A percentile compares a stretch with the other conserved stretches of the same genome.
phyloP scores from a whole-genome alignment of 2,113 vertebrate species.

The Dolichotis patagonum region DNA sequence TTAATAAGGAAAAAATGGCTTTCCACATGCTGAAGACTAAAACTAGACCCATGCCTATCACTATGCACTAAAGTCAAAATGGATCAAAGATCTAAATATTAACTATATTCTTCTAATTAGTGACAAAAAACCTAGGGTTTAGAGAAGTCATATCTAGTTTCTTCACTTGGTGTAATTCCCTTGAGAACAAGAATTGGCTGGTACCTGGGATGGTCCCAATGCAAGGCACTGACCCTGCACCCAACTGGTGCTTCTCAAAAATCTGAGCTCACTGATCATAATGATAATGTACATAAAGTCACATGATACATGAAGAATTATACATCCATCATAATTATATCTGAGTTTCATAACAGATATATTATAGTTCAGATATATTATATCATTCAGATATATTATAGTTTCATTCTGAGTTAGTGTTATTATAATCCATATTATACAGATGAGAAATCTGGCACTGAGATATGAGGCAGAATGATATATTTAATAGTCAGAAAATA shows the following conservation, averaged over 20 bases:
- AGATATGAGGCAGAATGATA: neutral
- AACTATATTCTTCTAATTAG: neutral
- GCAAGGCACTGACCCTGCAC: neutral
- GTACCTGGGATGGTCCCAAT: neutral
- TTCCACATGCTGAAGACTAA: too few relatives aligned
- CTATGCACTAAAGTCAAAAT: too few relatives aligned
- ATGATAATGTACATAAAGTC: neutral
- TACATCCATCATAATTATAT: neutral
- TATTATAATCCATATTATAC: neutral
- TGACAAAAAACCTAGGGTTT: neutral
- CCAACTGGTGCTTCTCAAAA: neutral
- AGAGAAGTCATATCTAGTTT: neutral
- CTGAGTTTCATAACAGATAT: slow-evolving; percentile 12
- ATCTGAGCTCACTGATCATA: neutral
- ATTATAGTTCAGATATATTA: too few relatives aligned
- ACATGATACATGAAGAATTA: neutral
- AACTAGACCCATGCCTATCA: too few relatives aligned
- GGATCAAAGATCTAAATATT: too few relatives aligned
- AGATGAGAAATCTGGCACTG: neutral
- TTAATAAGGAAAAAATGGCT: too few relatives aligned
- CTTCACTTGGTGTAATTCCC: neutral
- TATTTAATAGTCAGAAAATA: slow-evolving; percentile 43
- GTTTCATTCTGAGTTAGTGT: neutral
- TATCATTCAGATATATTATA: too few relatives aligned
- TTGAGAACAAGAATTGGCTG: neutral